phyloP scores from a whole-genome alignment of 2,113 vertebrate species.

The Phylloscopus trochilus region DNA sequence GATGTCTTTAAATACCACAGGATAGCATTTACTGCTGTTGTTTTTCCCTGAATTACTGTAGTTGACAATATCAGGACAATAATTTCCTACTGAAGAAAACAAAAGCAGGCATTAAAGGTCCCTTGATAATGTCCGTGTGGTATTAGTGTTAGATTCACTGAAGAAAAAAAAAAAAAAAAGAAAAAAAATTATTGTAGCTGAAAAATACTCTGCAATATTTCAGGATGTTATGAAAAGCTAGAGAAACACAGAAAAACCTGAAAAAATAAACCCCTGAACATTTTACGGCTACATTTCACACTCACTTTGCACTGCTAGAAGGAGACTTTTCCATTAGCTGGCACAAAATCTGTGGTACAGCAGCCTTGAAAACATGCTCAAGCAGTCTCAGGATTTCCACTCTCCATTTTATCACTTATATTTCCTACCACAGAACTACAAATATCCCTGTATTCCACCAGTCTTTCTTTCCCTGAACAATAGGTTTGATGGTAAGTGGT shows the following conservation, averaged over 20 bases:
- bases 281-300: not conserved
- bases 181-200: conserved; percentile 21
- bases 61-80: conserved; percentile 12
- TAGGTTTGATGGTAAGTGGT: not conserved
- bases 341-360: not conserved
- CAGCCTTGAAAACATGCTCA: not conserved
- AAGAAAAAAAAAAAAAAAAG: not conserved
- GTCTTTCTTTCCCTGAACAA: not conserved
- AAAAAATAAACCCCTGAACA: not conserved
- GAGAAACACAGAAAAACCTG: not conserved
- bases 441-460: not conserved
- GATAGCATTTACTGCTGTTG: not conserved
- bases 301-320: not conserved
- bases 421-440: not conserved
- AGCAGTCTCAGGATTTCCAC: not conserved
- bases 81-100: conserved; percentile 49
- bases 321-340: not conserved
- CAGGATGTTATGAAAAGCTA: not conserved
- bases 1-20: not conserved
- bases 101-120: conserved; percentile 26
- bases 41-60: conserved; percentile 32
- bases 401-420: not conserved
- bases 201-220: not conserved
- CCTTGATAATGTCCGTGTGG: not conserved
- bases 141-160: not conserved